These are phyloP conservation scores for Monochamus saltuarius DNA, from an alignment of 1,140 invertebrate species.

Conservation along the genomic window DNA sequence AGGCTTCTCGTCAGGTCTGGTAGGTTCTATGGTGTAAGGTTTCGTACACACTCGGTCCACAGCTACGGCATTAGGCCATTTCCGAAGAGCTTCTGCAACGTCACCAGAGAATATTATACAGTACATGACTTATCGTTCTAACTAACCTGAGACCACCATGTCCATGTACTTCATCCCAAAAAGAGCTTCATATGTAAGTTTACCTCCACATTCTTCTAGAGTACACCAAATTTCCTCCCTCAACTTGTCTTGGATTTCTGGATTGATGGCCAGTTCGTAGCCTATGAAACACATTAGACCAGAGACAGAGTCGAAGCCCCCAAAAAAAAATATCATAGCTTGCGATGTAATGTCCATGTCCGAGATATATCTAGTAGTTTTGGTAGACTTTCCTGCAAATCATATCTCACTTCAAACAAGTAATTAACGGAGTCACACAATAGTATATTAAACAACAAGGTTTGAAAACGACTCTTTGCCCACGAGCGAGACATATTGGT, in stretches of 20 bases:
- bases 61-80: constrained; percentile 56
- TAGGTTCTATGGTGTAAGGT: constrained; percentile 50
- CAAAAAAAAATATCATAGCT: constrained; percentile 51
- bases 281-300: constrained; percentile 39
- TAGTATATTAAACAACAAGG: too few relatives aligned
- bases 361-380: constrained; percentile 36
- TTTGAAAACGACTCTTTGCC: too few relatives aligned
- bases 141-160: constrained; percentile 40
- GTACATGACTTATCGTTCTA: too few relatives aligned
- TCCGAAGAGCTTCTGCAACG: constrained; percentile 57
- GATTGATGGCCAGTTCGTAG: constrained; percentile 56
- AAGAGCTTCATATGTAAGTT: constrained; percentile 45
- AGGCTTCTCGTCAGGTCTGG: constrained; percentile 8
- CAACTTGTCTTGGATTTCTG: constrained; percentile 53
- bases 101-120: too few relatives aligned
- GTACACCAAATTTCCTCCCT: constrained; percentile 41
- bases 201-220: constrained; percentile 19
- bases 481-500: too few relatives aligned
- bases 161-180: constrained; percentile 52
- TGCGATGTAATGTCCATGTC: constrained; percentile 46
- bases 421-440: too few relatives aligned
- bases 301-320: constrained; percentile 49
- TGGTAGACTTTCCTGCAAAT: constrained; percentile 13
- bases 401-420: too few relatives aligned
- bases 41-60: constrained; percentile 56